phyloP scores from a whole-genome alignment of 2,797 vertebrate species.

The Coregonus ussuriensis region DNA sequence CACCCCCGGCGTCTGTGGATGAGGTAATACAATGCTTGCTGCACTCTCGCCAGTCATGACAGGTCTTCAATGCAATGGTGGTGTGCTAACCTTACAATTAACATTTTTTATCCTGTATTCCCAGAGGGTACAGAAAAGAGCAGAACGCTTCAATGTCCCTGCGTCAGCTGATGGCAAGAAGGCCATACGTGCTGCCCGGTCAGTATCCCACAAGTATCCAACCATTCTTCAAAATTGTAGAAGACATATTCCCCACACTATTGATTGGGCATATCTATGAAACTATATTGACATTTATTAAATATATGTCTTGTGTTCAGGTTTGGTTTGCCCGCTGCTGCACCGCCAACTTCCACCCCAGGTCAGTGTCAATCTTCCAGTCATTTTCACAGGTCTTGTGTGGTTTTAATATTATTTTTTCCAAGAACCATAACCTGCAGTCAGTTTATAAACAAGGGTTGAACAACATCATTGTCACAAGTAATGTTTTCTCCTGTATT shows the following conservation, averaged over 20 bases:
- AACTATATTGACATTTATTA: neutral
- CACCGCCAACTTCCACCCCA: conserved; percentile 74
- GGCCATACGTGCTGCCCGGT: conserved; percentile 87
- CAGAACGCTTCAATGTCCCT: conserved; percentile 88
- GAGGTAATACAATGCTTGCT: conserved; percentile 75
- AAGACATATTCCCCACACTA: too few species aligned
- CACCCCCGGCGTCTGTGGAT: conserved; percentile 73
- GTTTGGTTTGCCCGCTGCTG: conserved; percentile 77
- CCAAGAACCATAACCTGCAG: too few species aligned
- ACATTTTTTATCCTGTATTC: neutral
- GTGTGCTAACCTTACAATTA: neutral
- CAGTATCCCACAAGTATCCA: conserved; percentile 24
- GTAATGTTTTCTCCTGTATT: neutral
- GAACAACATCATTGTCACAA: neutral
- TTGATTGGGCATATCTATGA: neutral
- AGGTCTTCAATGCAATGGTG: neutral
- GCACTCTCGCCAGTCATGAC: neutral
- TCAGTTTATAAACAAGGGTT: neutral
- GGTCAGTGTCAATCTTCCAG: conserved; percentile 44
- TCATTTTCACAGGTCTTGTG: neutral
- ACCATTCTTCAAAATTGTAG: neutral
- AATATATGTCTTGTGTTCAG: conserved; percentile 57
- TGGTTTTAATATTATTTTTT: neutral
- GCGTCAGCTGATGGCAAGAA: conserved; percentile 88
- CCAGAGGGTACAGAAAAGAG: conserved; percentile 89